Base-by-base conservation (phyloP, 2,113 vertebrate genomes). In the Myotis lucifugus region DNA sequence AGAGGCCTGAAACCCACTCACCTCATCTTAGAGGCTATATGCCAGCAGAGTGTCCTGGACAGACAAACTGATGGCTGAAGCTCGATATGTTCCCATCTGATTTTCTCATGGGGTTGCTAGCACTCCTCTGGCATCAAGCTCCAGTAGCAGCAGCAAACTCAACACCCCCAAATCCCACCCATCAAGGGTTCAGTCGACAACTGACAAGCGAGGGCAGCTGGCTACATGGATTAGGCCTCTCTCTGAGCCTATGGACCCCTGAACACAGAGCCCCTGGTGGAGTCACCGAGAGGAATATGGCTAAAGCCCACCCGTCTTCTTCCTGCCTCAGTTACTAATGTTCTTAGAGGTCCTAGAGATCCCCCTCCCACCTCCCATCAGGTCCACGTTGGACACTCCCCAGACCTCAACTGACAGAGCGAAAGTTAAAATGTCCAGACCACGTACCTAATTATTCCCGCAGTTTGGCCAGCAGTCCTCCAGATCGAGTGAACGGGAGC, bases 401-500 rank as follows among this genome's bases (percentile, higher is more conserved):
- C 27, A 46, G 70, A 88, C 46, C 54, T 81, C 66, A 56, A 50
- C 18, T 85, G 91, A 95, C 61, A 91, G 74, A 56, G 54, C n/a
- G n/a, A 91, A 95, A 59, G 79, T 91, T 92, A 70, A 95, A 93
- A 78, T 32, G 48, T 70, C 84, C 83, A 90, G 54, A 64, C 72
- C 87, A 97, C 96, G 1, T 97, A 97, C 96, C 97, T 91, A 97
- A 85, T 92, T 87, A 94, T 96, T 84, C 86, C 91, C 89, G 94
- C 89, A 81, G 90, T 70, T 95, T 93, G 85, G 78, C 84, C 78
- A 27, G 96, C 40, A 78, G 87, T 93, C 93, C 76, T 96, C 66
- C 81, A 66, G 64, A 88, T 87, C 21, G 34, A 27, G 73, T 72
- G 93, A 79, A 87, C n/a, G 0, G 83, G 74, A 85, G 79, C 72